Conservation (phyloP, 2,888 invertebrate species). For the Formica aserva region DNA sequence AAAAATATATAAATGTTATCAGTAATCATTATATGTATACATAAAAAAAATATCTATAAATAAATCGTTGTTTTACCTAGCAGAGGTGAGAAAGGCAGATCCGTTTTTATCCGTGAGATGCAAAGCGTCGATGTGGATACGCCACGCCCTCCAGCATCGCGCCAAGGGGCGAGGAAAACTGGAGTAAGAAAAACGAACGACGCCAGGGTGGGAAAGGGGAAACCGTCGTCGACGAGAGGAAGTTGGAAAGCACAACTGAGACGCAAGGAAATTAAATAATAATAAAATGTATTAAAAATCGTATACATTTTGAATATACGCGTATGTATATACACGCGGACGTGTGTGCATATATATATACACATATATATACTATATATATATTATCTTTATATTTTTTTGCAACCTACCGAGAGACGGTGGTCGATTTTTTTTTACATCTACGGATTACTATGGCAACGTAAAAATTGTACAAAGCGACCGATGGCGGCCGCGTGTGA, state of each 20-base stretch:
- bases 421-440: constrained; percentile 67
- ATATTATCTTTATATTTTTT: constrained; percentile 48
- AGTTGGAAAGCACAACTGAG: constrained; percentile 58
- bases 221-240: background rate
- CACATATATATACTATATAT: constrained; percentile 55
- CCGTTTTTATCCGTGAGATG: background rate
- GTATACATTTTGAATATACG: constrained; percentile 81
- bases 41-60: background rate
- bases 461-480: constrained; percentile 75
- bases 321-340: constrained; percentile 53
- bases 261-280: constrained; percentile 81
- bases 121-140: background rate
- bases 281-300: constrained; percentile 85
- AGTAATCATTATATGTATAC: background rate
- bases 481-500: constrained; percentile 43
- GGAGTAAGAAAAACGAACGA: constrained; percentile 22
- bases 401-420: constrained; percentile 4
- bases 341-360: constrained; percentile 38
- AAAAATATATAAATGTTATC: background rate
- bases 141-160: background rate
- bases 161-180: constrained; percentile 2
- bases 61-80: background rate
- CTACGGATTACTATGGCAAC: constrained; percentile 79
- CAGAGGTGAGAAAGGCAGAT: background rate
- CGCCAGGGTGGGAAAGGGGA: background rate